phyloP scores from a whole-genome alignment of 2,113 vertebrate genomes.

The Campylomormyrus tamandua region DNA sequence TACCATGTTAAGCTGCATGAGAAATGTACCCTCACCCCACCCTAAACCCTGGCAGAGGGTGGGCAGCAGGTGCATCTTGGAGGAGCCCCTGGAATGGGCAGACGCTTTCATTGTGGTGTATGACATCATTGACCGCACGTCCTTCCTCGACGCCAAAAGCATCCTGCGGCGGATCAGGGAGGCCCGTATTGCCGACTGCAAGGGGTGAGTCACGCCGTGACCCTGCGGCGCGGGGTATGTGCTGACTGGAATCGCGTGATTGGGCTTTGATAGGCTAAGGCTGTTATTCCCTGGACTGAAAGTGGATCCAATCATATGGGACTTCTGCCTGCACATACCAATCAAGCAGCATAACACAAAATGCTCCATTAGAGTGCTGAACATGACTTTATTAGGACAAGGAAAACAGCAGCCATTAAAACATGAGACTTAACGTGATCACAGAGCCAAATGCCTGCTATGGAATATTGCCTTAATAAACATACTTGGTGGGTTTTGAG shows the following conservation, averaged over 20 bases:
- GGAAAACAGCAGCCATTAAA: background rate
- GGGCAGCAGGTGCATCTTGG: slow-evolving; percentile 52
- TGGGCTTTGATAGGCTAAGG: slow-evolving; percentile 39
- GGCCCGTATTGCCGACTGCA: slow-evolving; percentile 50
- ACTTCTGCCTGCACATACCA: slow-evolving; percentile 17
- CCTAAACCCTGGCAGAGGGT: slow-evolving; percentile 40
- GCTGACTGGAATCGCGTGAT: background rate
- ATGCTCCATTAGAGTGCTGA: slow-evolving; percentile 1
- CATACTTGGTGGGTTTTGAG: slow-evolving; percentile 18
- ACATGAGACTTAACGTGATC: background rate
- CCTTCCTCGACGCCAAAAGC: slow-evolving; percentile 60
- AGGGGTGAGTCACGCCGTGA: slow-evolving; percentile 52
- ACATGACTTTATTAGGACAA: slow-evolving; percentile 15
- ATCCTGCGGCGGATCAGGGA: slow-evolving; percentile 59
- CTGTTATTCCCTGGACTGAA: slow-evolving; percentile 29
- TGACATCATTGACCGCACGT: slow-evolving; percentile 60
- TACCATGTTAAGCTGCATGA: background rate
- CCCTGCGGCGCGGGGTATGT: background rate
- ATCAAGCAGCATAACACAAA: slow-evolving; percentile 19
- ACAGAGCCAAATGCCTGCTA: slow-evolving; percentile 8
- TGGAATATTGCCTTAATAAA: slow-evolving; percentile 24
- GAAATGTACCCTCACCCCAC: background rate
- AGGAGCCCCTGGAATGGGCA: slow-evolving; percentile 64
- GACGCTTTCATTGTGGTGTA: slow-evolving; percentile 67
- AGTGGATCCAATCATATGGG: slow-evolving; percentile 23